Conservation (phyloP, 2,113 vertebrate genomes). For the Noctilio leporinus region DNA sequence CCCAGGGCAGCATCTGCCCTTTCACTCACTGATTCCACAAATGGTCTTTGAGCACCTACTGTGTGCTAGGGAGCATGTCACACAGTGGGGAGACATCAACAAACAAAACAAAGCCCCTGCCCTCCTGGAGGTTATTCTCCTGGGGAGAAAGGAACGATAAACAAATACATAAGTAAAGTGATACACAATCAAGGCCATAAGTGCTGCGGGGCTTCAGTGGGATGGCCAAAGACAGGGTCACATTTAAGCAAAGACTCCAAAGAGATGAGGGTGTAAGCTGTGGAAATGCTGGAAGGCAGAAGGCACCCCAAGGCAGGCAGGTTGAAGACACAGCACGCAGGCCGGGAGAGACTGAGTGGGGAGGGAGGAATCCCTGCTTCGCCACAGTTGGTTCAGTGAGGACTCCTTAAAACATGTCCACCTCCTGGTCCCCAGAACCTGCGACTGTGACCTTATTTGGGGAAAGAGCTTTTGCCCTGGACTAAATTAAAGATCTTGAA, state of each 20-base stretch:
- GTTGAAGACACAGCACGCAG: neutral
- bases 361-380: neutral
- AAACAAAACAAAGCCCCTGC: neutral
- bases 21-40: fast-evolving
- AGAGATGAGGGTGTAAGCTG: neutral
- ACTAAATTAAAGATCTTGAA: neutral
- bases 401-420: neutral
- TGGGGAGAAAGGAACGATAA: no score
- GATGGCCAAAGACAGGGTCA: neutral
- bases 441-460: neutral
- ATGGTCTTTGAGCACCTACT: neutral
- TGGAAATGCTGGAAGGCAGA: neutral
- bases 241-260: neutral
- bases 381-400: neutral
- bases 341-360: fast-evolving
- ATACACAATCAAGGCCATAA: neutral
- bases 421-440: neutral
- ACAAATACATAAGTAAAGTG: fast-evolving
- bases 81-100: neutral
- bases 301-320: neutral
- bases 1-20: fast-evolving
- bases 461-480: neutral
- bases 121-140: neutral
- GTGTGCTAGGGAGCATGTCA: neutral
- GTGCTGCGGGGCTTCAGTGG: neutral